Percentiles rank a stretch among this genome's conserved stretches.
Evolutionary conservation across 2,113 vertebrate genomes (phyloP).

Genomic region (Festucalex cinctus): DNA sequence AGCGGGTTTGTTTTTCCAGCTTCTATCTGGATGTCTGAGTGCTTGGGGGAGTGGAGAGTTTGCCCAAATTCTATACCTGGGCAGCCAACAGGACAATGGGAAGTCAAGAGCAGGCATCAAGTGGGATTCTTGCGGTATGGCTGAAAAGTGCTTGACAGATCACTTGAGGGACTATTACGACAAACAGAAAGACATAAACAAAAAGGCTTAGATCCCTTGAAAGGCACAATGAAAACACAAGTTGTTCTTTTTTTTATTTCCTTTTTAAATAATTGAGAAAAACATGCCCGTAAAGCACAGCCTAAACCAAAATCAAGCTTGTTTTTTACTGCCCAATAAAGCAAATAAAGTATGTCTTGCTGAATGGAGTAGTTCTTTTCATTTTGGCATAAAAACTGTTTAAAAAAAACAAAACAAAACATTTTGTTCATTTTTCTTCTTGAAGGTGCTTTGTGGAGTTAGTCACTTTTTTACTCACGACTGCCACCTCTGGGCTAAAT

Average conservation of each 20-base stretch:
- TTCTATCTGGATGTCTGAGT: slow-evolving; percentile 27
- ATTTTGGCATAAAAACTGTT: background rate
- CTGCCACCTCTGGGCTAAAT: too few relatives aligned
- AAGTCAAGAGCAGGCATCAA: slow-evolving; percentile 49
- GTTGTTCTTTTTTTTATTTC: background rate
- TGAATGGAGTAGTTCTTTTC: background rate
- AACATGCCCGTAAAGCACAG: background rate
- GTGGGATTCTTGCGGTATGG: slow-evolving; percentile 30
- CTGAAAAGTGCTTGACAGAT: slow-evolving; percentile 18
- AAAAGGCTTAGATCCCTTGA: background rate
- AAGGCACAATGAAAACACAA: background rate
- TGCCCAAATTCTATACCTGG: slow-evolving; percentile 16
- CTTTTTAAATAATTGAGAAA: background rate
- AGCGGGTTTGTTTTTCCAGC: slow-evolving; percentile 30
- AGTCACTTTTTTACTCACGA: too few relatives aligned
- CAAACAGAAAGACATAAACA: slow-evolving; percentile 5
- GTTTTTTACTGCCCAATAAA: background rate
- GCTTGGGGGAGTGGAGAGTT: slow-evolving; percentile 28
- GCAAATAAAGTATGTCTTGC: background rate
- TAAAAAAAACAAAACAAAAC: too few relatives aligned
- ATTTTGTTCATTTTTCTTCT: too few relatives aligned
- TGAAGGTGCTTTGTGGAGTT: too few relatives aligned
- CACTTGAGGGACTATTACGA: slow-evolving; percentile 24
- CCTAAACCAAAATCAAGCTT: background rate
- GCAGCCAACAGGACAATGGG: slow-evolving; percentile 28